Evolutionary conservation across 2,797 vertebrate species (phyloP).

Genomic region (Danio kyathit): DNA sequence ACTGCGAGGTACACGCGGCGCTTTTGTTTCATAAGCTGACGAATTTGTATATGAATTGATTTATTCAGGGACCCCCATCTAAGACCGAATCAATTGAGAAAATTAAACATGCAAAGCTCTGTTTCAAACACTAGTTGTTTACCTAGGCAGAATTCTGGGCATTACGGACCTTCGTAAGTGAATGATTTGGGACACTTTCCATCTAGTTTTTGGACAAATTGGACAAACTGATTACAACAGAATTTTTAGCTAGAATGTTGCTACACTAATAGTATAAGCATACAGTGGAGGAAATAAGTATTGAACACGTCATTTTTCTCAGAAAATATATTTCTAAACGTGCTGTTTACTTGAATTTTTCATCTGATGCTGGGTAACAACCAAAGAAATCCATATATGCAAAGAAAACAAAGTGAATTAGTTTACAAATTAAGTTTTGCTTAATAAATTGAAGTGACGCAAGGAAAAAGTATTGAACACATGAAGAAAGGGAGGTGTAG

Average conservation of each 20-base stretch:
- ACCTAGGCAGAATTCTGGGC: not conserved
- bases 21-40: constrained; percentile 27
- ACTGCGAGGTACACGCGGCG: not conserved
- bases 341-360: no score
- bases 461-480: no score
- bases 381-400: no score
- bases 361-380: no score
- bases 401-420: no score
- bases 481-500: no score
- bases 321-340: no score
- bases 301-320: no score
- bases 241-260: not conserved
- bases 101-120: constrained; percentile 14
- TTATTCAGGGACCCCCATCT: constrained; percentile 4
- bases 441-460: no score
- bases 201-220: no score
- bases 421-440: no score
- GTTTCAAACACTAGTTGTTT: not conserved
- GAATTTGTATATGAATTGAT: constrained; percentile 30
- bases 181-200: not conserved
- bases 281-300: no score
- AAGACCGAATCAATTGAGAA: constrained; percentile 21
- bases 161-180: not conserved
- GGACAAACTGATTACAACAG: not conserved
- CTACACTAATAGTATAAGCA: not conserved